Evolutionary conservation across 2,888 invertebrate species (phyloP), one percentile per base, ranked within the genome.

Genomic region (Aelia acuminata): DNA sequence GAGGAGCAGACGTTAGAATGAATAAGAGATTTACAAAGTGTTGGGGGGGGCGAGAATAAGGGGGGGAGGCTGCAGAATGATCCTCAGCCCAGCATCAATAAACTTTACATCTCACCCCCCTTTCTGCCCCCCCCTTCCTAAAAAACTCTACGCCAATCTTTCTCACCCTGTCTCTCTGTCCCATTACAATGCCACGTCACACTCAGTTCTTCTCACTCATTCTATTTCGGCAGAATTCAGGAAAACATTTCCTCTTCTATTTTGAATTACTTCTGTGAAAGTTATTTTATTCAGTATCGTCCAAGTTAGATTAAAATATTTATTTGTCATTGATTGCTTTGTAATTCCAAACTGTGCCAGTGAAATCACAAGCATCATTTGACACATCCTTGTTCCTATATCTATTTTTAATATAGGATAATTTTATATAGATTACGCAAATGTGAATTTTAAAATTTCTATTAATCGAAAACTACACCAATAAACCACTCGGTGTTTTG

Each of bases 1-100:
- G 22, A 35, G 39, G 39, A 75, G 75, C 75, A 75, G 75, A 35
- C 39, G 75, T 75, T 75, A 75, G 26, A 75, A 75, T 75, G 75
- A 75, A 75, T 75, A 75, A 75, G 39, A 22, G 35, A 39, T 75
- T 22, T 5, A 8, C 4, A 75, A 75, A 39, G 75, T 8, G 39
- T 35, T 1, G 4, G 3, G 20, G 20, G 39, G 75, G 11, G 31
- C 11, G 75, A n/a, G n/a, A n/a, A n/a, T n/a, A n/a, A n/a, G n/a
- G n/a, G n/a, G n/a, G n/a, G n/a, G n/a, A n/a, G n/a, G n/a, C n/a
- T n/a, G n/a, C n/a, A n/a, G n/a, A n/a, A n/a, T n/a, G n/a, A 70
- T 26, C 31, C 75, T 39, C 35, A 18, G 18, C 39, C 26, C 26
- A 57, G 57, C 57, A 57, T 57, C 57, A 57, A 57, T 57, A 57